Conservation (phyloP, 2,113 vertebrate genomes). For the Ceyx cyanopectus region DNA sequence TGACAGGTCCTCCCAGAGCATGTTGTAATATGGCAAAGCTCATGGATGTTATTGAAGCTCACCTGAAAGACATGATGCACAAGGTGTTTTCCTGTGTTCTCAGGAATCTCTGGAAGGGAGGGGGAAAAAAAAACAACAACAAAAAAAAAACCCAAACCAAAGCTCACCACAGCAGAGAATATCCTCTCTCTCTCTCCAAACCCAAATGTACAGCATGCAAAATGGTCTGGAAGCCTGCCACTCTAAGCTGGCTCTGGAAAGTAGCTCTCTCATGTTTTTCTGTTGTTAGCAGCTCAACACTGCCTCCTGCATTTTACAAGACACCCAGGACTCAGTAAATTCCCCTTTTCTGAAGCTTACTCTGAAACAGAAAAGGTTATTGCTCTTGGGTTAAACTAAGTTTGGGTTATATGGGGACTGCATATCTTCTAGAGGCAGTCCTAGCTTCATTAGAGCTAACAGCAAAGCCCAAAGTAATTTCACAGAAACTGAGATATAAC, state of each 20-base stretch:
- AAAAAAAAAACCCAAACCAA: no score
- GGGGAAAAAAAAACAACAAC: not conserved
- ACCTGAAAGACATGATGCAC: not conserved
- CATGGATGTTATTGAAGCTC: not conserved
- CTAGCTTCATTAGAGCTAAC: not conserved
- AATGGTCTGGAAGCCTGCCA: constrained; percentile 5
- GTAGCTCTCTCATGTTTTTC: not conserved
- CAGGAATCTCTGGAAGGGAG: not conserved
- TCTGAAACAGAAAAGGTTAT: not conserved
- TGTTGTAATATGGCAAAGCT: not conserved
- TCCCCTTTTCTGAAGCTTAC: not conserved
- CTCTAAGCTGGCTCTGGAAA: not conserved
- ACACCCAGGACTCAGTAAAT: not conserved
- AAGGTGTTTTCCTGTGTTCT: not conserved
- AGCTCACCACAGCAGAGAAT: no score
- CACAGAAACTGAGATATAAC: not conserved
- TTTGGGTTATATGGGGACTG: not conserved
- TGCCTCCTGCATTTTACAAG: not conserved
- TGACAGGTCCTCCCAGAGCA: not conserved
- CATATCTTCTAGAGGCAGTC: not conserved
- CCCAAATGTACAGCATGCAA: not conserved
- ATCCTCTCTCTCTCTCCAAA: not conserved
- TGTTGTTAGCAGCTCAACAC: not conserved
- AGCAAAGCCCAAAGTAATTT: not conserved
- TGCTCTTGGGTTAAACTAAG: not conserved